These are phyloP conservation scores for Chlorospingus semifuscus DNA, from an alignment of 2,797 vertebrate genomes.

Conservation along the genomic window DNA sequence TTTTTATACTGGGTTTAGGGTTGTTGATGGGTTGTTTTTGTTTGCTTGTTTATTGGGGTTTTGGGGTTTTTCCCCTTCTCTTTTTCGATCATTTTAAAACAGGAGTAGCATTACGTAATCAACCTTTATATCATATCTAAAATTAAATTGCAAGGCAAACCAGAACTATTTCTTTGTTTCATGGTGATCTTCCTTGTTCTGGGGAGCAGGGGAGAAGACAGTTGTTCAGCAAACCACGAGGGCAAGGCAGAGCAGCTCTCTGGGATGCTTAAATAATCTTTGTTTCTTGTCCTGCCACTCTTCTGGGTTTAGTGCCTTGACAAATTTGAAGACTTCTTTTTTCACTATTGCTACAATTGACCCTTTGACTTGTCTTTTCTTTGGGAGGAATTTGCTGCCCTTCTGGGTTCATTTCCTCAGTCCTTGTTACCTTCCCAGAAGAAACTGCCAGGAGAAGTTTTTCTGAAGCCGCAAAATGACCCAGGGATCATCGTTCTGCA, in stretches of 20 bases:
- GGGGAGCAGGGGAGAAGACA: neutral
- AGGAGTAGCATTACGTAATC: neutral
- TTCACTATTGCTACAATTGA: neutral
- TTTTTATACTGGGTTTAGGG: neutral
- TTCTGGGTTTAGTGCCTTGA: neutral
- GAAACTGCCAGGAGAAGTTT: neutral
- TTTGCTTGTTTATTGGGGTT: neutral
- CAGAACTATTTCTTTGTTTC: neutral
- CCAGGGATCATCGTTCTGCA: neutral
- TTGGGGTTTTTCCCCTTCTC: fast-evolving
- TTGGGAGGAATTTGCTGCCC: neutral
- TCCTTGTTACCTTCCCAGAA: neutral
- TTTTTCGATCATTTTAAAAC: neutral
- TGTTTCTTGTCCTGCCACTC: neutral
- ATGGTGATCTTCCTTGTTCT: neutral
- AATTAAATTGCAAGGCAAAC: neutral
- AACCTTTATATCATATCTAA: neutral
- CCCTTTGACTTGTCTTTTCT: neutral
- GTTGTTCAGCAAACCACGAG: neutral
- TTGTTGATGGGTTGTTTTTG: fast-evolving
- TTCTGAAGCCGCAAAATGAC: neutral
- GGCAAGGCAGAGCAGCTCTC: neutral
- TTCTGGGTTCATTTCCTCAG: neutral
- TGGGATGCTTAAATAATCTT: neutral
- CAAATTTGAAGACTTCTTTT: neutral